Percentiles rank a stretch among this genome's conserved stretches.
These are phyloP conservation scores for Antechinus flavipes DNA, from an alignment of 2,113 vertebrate genomes.

Conservation along the genomic window DNA sequence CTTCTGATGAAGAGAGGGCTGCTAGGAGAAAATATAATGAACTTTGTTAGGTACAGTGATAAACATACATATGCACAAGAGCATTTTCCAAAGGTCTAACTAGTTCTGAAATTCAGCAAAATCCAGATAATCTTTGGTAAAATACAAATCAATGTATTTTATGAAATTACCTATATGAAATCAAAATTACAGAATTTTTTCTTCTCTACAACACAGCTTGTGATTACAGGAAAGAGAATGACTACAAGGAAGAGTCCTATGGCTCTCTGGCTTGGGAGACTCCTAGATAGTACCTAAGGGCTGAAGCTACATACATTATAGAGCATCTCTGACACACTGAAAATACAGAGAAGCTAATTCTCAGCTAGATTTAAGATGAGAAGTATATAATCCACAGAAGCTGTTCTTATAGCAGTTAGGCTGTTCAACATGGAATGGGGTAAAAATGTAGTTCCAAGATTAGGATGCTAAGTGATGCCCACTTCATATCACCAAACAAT, in stretches of 20 bases:
- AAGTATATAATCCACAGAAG: background rate
- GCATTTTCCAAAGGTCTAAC: background rate
- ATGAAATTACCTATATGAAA: no score
- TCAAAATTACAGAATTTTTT: background rate
- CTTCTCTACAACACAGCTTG: background rate
- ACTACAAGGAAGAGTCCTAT: no score
- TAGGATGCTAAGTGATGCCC: background rate
- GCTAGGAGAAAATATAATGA: background rate
- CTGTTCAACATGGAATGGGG: background rate
- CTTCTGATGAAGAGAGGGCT: background rate
- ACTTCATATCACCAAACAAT: accelerated
- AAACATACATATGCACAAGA: background rate
- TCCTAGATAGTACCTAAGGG: background rate
- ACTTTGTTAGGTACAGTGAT: background rate
- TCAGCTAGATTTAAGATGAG: background rate
- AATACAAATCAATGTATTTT: background rate
- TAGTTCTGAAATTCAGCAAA: background rate
- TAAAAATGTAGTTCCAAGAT: background rate
- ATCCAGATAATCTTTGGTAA: background rate
- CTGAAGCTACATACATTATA: no score
- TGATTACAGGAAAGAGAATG: background rate
- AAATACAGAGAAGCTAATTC: background rate
- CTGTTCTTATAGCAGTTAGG: background rate
- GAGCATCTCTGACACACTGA: background rate
- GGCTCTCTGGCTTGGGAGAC: background rate